These are phyloP conservation scores for Myrmecobius fasciatus DNA, from an alignment of 2,113 vertebrate species.

Conservation along the genomic window DNA sequence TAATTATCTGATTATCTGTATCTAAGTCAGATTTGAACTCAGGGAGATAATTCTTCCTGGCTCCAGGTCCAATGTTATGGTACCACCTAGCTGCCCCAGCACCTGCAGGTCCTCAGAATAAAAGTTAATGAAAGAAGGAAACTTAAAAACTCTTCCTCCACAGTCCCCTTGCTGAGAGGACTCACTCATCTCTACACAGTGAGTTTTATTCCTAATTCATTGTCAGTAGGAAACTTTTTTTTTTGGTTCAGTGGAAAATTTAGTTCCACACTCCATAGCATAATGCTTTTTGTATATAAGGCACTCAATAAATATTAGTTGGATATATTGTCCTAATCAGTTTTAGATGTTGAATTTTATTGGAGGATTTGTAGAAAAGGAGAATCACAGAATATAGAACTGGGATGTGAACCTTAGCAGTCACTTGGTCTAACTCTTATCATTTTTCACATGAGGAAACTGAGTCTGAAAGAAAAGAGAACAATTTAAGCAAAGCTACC, in stretches of 20 bases:
- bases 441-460: background rate
- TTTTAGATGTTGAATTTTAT: background rate
- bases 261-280: background rate
- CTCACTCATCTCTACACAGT: background rate
- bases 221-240: background rate
- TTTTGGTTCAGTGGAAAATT: background rate
- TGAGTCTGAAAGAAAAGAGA: background rate
- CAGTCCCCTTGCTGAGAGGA: background rate
- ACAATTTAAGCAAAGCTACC: background rate
- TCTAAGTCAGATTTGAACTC: too few relatives aligned
- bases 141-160: background rate
- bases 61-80: background rate
- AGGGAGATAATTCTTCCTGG: too few relatives aligned
- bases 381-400: background rate
- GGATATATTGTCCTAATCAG: background rate
- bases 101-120: background rate
- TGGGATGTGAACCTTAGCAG: background rate
- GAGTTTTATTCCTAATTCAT: background rate
- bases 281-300: background rate
- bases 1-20: too few relatives aligned
- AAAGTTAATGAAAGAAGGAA: background rate
- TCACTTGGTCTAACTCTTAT: background rate
- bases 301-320: background rate
- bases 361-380: background rate
- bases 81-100: background rate